phyloP scores from a whole-genome alignment of 2,797 vertebrate species.

The Nasua narica region DNA sequence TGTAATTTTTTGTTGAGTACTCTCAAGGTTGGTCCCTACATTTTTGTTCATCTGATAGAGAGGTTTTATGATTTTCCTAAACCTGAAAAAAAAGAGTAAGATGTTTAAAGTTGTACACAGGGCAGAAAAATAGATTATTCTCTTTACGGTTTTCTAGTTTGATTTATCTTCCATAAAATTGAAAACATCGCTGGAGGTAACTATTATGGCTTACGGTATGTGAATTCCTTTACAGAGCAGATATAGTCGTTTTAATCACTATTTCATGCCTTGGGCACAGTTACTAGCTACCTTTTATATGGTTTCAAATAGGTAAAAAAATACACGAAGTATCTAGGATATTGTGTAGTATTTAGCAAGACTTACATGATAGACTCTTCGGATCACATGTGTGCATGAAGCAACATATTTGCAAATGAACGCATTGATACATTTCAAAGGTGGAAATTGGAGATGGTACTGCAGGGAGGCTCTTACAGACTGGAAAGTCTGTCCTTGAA shows the following conservation, averaged over 20 bases:
- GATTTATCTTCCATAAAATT: not conserved
- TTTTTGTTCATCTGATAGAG: not conserved
- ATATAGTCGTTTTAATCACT: not conserved
- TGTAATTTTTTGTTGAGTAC: not conserved
- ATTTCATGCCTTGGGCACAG: not conserved
- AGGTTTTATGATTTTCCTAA: not conserved
- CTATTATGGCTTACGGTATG: not conserved
- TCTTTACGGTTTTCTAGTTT: not conserved
- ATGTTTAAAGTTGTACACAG: not conserved
- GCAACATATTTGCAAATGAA: not conserved
- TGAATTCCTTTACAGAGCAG: not conserved
- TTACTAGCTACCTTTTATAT: not conserved
- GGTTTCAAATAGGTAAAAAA: not conserved
- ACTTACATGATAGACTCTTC: not conserved
- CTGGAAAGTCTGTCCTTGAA: not conserved
- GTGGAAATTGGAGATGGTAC: not conserved
- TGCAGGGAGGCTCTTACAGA: not conserved
- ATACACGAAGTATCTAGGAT: not conserved
- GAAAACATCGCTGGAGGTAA: not conserved
- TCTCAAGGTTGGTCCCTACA: not conserved
- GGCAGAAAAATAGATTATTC: not conserved
- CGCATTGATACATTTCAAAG: not conserved
- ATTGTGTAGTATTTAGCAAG: not conserved
- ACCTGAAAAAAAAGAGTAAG: not conserved
- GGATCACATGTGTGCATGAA: not conserved